Evolutionary conservation across 2,888 invertebrate genomes (phyloP).

Genomic region (Leptopterna dolabrata): DNA sequence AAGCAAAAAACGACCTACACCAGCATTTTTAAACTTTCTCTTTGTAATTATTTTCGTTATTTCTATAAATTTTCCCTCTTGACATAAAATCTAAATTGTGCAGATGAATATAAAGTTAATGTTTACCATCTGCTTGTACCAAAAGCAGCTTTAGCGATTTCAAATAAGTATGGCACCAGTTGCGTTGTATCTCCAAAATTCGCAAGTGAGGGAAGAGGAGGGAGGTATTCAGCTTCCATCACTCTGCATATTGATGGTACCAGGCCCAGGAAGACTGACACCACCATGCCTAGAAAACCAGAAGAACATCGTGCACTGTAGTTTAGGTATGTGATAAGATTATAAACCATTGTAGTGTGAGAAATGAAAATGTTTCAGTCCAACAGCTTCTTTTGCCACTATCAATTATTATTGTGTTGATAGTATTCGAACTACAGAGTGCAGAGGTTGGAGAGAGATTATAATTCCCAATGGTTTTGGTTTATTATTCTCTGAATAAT

Average conservation of each 20-base stretch:
- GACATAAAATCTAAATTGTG: no score
- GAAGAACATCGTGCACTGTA: neutral
- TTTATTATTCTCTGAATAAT: no score
- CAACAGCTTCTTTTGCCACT: no score
- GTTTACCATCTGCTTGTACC: conserved; percentile 69
- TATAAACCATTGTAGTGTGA: neutral
- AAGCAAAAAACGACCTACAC: no score
- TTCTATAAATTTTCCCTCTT: no score
- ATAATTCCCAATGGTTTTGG: no score
- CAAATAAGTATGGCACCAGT: conserved; percentile 22
- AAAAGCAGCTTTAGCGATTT: conserved; percentile 67
- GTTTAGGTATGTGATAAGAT: neutral
- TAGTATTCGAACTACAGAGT: no score
- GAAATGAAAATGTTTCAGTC: no score
- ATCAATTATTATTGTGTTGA: no score
- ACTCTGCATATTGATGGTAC: conserved; percentile 74
- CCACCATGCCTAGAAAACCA: conserved; percentile 69
- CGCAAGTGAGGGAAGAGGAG: conserved; percentile 28
- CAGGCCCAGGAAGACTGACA: conserved; percentile 73
- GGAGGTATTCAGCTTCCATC: conserved; percentile 58
- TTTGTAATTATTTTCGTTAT: no score
- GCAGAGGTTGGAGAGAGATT: no score
- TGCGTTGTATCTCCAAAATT: conserved; percentile 44
- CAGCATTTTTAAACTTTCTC: no score
- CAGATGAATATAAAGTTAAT: neutral